A percentile compares a stretch with the other conserved stretches of the same genome.
These are phyloP conservation scores for Metallyticus violacea DNA, from an alignment of 2,888 invertebrate species.

Conservation along the genomic window DNA sequence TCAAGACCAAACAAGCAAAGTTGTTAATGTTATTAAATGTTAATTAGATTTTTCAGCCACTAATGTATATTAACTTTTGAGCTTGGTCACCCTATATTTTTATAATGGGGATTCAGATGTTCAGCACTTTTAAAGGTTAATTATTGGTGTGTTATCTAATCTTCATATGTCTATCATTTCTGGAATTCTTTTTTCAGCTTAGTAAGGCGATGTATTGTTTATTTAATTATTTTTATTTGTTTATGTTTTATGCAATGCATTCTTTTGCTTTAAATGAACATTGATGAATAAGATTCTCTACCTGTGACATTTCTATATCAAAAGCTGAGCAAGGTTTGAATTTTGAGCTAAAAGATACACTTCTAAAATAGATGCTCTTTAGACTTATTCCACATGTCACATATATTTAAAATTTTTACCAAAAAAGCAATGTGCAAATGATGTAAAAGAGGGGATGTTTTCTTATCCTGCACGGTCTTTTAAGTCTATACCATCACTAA, in stretches of 20 bases:
- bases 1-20: background rate
- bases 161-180: background rate
- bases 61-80: background rate
- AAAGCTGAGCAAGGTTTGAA: background rate
- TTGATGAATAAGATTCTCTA: background rate
- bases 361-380: background rate
- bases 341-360: no score
- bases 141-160: background rate
- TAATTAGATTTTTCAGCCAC: background rate
- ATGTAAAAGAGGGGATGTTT: no score
- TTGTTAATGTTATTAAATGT: background rate
- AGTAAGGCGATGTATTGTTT: background rate
- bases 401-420: no score
- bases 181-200: background rate
- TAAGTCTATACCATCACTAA: no score
- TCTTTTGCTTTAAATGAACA: background rate
- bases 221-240: background rate
- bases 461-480: no score
- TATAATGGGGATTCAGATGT: background rate
- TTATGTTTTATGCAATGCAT: background rate
- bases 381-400: no score
- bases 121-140: no score
- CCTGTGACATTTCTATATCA: background rate
- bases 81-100: background rate
- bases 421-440: no score